phyloP scores from a whole-genome alignment of 1,140 invertebrate species.

The Drosophila trapezifrons region DNA sequence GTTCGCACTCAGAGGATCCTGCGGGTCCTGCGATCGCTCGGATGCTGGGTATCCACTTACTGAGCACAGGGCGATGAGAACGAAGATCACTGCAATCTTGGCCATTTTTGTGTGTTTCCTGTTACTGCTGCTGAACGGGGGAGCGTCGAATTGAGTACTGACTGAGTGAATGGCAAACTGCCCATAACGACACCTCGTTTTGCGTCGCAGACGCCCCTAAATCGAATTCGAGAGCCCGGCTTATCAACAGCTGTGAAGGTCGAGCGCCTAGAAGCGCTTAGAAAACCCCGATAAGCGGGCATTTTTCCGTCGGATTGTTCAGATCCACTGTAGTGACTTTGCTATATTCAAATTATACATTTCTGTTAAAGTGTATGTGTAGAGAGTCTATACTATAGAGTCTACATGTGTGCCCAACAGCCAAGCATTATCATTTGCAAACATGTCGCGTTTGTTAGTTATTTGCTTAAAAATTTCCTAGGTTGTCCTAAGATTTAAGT shows the following conservation, averaged over 20 bases:
- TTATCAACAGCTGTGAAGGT: conserved; percentile 34
- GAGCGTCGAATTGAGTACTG: conserved; percentile 51
- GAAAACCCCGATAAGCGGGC: conserved; percentile 14
- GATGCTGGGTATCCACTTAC: conserved; percentile 52
- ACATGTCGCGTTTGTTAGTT: too few species aligned
- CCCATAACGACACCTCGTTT: conserved; percentile 46
- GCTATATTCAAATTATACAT: neutral
- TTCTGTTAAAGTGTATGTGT: neutral
- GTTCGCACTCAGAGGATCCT: neutral
- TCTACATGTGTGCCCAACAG: neutral
- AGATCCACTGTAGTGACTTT: neutral
- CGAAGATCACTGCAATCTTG: conserved; percentile 62
- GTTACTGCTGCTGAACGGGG: conserved; percentile 34
- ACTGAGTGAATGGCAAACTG: conserved; percentile 2
- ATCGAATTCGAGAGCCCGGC: conserved; percentile 3
- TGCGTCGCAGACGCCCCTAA: conserved; percentile 37
- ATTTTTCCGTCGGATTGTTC: conserved; percentile 3
- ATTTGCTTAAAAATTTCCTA: too few species aligned
- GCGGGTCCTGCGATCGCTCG: neutral
- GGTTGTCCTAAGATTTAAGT: too few species aligned
- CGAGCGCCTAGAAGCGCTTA: conserved; percentile 3
- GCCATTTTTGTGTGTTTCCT: conserved; percentile 51
- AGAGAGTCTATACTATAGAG: too few species aligned
- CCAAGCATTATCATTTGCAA: neutral
- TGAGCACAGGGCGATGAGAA: conserved; percentile 55